A percentile compares a stretch with the other conserved stretches of the same genome.
These are phyloP conservation scores for Lepilemur septentrionalis DNA, from an alignment of 2,797 vertebrate species.

Conservation along the genomic window DNA sequence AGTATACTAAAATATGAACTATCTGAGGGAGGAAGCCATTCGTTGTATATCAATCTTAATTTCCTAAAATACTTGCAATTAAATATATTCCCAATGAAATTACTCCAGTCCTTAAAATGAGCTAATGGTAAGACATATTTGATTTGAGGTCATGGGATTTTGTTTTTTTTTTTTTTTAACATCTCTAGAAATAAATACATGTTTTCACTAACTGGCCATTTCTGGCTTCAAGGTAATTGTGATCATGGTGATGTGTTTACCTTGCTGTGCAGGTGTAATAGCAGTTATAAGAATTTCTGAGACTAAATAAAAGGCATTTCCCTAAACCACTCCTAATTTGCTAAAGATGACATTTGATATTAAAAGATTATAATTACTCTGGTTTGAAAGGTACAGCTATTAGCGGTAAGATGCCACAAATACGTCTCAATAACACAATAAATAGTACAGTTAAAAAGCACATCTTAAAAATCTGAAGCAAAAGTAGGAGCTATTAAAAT, in stretches of 20 bases:
- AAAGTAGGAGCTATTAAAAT: neutral
- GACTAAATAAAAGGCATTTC: neutral
- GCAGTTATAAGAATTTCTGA: neutral
- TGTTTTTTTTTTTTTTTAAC: neutral
- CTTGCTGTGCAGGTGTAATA: neutral
- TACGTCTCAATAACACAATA: neutral
- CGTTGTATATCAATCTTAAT: constrained; percentile 2
- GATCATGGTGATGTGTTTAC: neutral
- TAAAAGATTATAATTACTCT: neutral
- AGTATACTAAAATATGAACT: neutral
- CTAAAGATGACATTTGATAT: constrained; percentile 2
- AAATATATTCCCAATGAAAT: neutral
- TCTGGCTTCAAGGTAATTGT: neutral
- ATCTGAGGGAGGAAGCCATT: neutral
- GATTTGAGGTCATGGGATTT: neutral
- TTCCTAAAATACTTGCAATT: neutral
- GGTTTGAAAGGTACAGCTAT: neutral
- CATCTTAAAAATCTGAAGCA: neutral
- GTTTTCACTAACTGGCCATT: neutral
- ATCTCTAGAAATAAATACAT: neutral
- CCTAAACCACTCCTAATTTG: neutral
- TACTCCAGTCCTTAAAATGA: neutral
- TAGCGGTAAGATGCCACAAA: neutral
- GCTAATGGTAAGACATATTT: neutral
- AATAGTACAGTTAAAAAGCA: neutral